phyloP scores from a whole-genome alignment of 2,113 vertebrate species.

The Tilapia sparmanii region DNA sequence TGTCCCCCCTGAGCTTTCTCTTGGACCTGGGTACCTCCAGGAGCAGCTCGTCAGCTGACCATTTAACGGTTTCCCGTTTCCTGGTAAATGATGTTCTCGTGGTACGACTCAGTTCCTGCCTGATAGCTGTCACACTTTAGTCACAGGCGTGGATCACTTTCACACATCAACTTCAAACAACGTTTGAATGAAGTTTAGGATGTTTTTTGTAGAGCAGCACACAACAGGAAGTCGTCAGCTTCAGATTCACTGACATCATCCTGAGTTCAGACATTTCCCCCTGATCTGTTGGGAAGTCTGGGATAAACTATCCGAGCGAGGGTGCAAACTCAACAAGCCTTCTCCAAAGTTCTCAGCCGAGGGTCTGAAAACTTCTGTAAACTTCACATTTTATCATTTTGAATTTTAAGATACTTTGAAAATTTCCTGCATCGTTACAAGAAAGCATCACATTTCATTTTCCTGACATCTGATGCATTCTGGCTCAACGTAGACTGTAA shows the following conservation, averaged over 20 bases:
- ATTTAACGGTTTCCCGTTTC: background rate
- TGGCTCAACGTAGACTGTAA: background rate
- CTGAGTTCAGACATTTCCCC: fast-evolving
- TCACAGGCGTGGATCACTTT: background rate
- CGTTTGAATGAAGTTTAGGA: background rate
- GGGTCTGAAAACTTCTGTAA: background rate
- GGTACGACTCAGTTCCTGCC: background rate
- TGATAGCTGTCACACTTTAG: background rate
- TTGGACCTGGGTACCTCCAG: too few relatives aligned
- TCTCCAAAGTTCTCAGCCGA: background rate
- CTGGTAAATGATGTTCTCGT: fast-evolving
- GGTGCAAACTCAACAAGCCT: background rate
- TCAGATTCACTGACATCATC: background rate
- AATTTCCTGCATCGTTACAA: background rate
- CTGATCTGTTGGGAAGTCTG: background rate
- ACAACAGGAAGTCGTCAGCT: background rate
- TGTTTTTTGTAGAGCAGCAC: background rate
- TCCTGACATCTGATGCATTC: fast-evolving
- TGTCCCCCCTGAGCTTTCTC: too few relatives aligned
- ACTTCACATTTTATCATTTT: background rate
- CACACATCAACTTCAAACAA: background rate
- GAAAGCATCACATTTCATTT: background rate
- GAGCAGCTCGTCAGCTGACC: background rate
- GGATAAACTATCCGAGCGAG: background rate
- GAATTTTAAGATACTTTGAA: background rate